These are phyloP conservation scores for Pluvialis apricaria DNA, from an alignment of 2,113 vertebrate species.

Conservation along the genomic window DNA sequence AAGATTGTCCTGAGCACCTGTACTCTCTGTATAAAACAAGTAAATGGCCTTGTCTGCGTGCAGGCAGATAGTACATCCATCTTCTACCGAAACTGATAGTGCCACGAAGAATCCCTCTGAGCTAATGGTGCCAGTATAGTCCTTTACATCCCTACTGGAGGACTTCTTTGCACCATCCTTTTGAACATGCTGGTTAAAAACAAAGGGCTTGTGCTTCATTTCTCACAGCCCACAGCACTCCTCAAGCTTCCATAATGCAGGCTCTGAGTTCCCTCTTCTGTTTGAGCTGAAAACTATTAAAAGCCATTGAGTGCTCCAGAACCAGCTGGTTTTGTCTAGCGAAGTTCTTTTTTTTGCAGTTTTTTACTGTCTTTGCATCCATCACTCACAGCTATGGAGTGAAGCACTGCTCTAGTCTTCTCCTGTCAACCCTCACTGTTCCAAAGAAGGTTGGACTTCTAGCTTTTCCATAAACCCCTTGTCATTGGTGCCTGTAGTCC, in stretches of 20 bases:
- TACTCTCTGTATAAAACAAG: not conserved
- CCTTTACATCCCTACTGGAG: not conserved
- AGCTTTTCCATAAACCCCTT: not conserved
- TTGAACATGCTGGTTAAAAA: not conserved
- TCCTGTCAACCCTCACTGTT: not conserved
- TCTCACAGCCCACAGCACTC: not conserved
- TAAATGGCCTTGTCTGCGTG: not conserved
- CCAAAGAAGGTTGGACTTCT: not conserved
- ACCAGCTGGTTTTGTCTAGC: not conserved
- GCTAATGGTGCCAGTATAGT: not conserved
- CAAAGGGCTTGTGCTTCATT: not conserved
- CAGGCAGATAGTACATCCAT: not conserved
- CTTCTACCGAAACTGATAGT: not conserved
- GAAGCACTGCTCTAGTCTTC: not conserved
- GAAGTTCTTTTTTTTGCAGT: not conserved
- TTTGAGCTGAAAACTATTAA: conserved; percentile 11
- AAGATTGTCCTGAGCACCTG: not conserved
- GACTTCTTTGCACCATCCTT: not conserved
- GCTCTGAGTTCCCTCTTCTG: conserved; percentile 1
- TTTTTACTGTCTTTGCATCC: not conserved
- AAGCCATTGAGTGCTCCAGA: not conserved
- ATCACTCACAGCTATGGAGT: not conserved
- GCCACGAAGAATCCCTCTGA: not conserved
- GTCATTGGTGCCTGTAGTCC: not conserved
- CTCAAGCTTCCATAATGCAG: not conserved